These are phyloP conservation scores for Thaleichthys pacificus DNA, from an alignment of 2,797 vertebrate genomes.

Conservation along the genomic window DNA sequence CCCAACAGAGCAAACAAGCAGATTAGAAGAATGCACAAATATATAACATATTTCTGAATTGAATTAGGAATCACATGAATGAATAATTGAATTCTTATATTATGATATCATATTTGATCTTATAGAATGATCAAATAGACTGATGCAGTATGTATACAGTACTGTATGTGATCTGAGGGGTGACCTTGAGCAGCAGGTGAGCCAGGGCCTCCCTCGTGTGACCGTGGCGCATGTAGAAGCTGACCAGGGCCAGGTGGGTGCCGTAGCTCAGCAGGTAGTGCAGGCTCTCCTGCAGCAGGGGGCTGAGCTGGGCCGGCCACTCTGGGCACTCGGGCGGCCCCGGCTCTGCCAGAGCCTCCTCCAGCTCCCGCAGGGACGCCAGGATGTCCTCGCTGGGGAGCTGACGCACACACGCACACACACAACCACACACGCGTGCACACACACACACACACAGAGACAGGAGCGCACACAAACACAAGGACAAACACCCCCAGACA, in stretches of 20 bases:
- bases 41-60: too few relatives aligned
- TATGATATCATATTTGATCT: too few relatives aligned
- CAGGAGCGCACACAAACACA: not conserved
- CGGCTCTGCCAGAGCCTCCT: constrained; percentile 76
- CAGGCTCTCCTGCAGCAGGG: constrained; percentile 88
- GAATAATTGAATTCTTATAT: too few relatives aligned
- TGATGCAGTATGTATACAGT: too few relatives aligned
- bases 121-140: too few relatives aligned
- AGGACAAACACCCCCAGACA: not conserved
- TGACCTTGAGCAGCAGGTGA: constrained; percentile 87
- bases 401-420: constrained; percentile 34
- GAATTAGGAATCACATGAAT: too few relatives aligned
- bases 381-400: constrained; percentile 85
- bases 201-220: constrained; percentile 86
- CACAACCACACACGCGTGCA: too few relatives aligned
- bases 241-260: constrained; percentile 88
- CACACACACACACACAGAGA: too few relatives aligned
- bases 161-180: not conserved
- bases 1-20: too few relatives aligned
- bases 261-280: constrained; percentile 90
- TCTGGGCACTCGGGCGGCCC: constrained; percentile 77
- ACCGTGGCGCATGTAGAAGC: constrained; percentile 91
- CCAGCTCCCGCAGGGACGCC: constrained; percentile 86
- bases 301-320: constrained; percentile 72
- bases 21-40: too few relatives aligned